These are phyloP conservation scores for Rhinophrynus dorsalis DNA, from an alignment of 2,797 vertebrate species.

Conservation along the genomic window DNA sequence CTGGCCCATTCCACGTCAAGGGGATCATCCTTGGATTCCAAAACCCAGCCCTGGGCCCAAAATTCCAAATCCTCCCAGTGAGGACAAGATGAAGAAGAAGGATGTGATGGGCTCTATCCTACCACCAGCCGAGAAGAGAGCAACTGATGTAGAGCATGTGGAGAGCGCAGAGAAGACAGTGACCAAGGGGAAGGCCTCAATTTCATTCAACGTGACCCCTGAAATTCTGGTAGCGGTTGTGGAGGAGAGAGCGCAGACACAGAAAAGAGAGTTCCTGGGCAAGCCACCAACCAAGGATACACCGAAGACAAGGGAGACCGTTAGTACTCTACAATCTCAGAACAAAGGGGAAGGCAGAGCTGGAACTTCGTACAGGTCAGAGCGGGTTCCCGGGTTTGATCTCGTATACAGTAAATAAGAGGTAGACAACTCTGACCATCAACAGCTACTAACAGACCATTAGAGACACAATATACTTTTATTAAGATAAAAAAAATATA, in stretches of 20 bases:
- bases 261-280: background rate
- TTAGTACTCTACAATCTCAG: conserved; percentile 87
- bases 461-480: no score
- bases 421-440: no score
- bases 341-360: conserved; percentile 81
- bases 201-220: conserved; percentile 1
- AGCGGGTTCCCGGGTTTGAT: no score
- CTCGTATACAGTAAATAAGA: no score
- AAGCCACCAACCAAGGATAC: background rate
- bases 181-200: conserved; percentile 1
- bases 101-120: conserved; percentile 7
- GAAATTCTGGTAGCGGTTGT: conserved; percentile 51
- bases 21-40: conserved; percentile 94
- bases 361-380: conserved; percentile 89
- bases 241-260: conserved; percentile 22
- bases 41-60: conserved; percentile 69
- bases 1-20: conserved; percentile 90
- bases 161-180: conserved; percentile 52
- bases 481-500: no score
- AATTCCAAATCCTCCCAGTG: background rate
- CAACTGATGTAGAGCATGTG: conserved; percentile 39
- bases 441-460: no score
- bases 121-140: conserved; percentile 58
- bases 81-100: conserved; percentile 26
- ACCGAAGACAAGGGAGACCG: conserved; percentile 73